Conservation (phyloP, 2,113 vertebrate species). For the Neopipo cinnamomea region DNA sequence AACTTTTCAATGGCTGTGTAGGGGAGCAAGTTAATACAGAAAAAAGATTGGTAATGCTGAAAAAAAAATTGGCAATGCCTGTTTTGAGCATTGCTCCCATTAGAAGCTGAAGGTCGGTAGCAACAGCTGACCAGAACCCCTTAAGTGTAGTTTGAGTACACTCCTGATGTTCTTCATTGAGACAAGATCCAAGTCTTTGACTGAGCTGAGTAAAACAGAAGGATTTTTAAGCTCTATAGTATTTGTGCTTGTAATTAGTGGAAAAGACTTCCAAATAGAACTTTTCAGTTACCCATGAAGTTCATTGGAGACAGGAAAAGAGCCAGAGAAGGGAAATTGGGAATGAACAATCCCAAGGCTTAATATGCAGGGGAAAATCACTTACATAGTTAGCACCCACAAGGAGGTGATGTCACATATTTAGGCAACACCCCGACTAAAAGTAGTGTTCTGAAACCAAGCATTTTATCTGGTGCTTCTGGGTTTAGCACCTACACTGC, state of each 20-base stretch:
- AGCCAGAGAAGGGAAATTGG: neutral
- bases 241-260: neutral
- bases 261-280: neutral
- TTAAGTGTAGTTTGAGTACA: neutral
- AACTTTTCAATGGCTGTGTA: neutral
- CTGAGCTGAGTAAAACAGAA: neutral
- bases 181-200: neutral
- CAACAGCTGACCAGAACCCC: neutral
- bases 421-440: neutral
- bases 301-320: neutral
- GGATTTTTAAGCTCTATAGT: neutral
- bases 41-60: neutral
- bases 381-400: neutral
- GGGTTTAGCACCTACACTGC: neutral
- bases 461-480: fast-evolving
- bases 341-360: neutral
- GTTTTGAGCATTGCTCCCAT: neutral
- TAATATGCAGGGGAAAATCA: neutral
- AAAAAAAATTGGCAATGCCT: neutral
- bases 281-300: neutral
- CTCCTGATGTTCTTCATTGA: neutral
- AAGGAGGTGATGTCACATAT: fast-evolving
- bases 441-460: neutral
- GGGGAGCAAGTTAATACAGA: neutral
- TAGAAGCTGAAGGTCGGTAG: neutral